Evolutionary conservation across 2,113 vertebrate species (phyloP).

Genomic region (Istiophorus platypterus): DNA sequence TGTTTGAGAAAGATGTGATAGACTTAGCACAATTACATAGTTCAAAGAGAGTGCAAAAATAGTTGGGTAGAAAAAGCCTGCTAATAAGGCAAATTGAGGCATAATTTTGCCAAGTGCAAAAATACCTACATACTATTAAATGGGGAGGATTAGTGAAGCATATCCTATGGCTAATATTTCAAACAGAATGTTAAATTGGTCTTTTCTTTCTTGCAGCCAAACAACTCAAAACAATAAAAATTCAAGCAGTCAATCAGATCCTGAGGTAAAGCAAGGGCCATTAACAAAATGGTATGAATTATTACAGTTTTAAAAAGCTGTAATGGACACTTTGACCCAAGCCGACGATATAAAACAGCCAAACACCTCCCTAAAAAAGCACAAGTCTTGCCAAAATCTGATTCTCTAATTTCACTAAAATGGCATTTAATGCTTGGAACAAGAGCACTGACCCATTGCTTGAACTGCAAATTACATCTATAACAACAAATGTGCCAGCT

Average conservation of each 20-base stretch:
- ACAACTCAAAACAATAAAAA: slow-evolving; percentile 55
- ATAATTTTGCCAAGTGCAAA: slow-evolving; percentile 51
- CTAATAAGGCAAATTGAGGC: slow-evolving; percentile 30
- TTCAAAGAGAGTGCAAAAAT: slow-evolving; percentile 40
- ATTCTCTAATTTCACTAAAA: slow-evolving; percentile 47
- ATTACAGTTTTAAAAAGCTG: slow-evolving; percentile 52
- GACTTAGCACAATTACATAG: slow-evolving; percentile 35
- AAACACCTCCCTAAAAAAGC: background rate
- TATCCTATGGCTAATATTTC: slow-evolving; percentile 15
- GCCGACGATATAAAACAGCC: slow-evolving; percentile 27
- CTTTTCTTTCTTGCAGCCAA: slow-evolving; percentile 26
- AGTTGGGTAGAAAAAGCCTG: slow-evolving; percentile 13
- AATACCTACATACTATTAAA: slow-evolving; percentile 46
- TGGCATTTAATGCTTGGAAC: slow-evolving; percentile 18
- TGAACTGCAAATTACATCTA: slow-evolving; percentile 3
- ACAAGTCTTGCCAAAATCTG: slow-evolving; percentile 24
- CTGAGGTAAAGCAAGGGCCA: slow-evolving; percentile 21
- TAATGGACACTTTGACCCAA: slow-evolving; percentile 52
- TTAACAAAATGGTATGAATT: slow-evolving; percentile 45
- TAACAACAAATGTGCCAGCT: slow-evolving; percentile 6
- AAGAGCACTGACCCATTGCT: slow-evolving; percentile 7
- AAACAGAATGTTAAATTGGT: slow-evolving; percentile 25
- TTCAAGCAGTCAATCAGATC: slow-evolving; percentile 32
- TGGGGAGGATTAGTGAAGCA: slow-evolving; percentile 29
- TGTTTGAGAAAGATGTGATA: slow-evolving; percentile 25